Evolutionary conservation across 2,888 invertebrate species (phyloP).

Genomic region (Monochamus alternatus): DNA sequence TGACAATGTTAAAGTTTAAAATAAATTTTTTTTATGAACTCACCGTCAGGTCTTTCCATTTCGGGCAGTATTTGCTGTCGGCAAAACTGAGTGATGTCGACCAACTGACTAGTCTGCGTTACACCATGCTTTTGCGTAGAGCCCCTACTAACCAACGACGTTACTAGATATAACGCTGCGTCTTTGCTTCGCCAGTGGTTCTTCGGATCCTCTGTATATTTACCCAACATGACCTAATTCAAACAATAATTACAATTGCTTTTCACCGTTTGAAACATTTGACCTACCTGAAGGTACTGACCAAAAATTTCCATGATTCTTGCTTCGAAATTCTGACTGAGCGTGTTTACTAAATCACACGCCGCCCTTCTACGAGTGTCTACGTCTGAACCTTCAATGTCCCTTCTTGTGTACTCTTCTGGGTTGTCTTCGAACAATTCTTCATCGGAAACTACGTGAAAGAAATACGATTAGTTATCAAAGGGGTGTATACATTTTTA

Average conservation of each 20-base stretch:
- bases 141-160: constrained; percentile 93
- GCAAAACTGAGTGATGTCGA: constrained; percentile 92
- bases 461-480: not conserved
- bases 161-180: constrained; percentile 96
- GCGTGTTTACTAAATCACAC: constrained; percentile 95
- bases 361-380: constrained; percentile 97
- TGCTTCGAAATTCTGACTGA: constrained; percentile 90
- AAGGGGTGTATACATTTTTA: constrained; percentile 13
- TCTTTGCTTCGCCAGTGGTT: constrained; percentile 95
- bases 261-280: not conserved
- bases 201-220: constrained; percentile 83
- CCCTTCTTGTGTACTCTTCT: constrained; percentile 95
- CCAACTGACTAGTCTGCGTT: constrained; percentile 91
- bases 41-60: constrained; percentile 82
- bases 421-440: constrained; percentile 99
- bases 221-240: constrained; percentile 80
- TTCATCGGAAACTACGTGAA: constrained; percentile 85
- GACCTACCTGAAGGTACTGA: constrained; percentile 84
- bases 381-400: constrained; percentile 98
- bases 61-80: constrained; percentile 90
- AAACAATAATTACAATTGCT: not conserved
- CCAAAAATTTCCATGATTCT: constrained; percentile 92
- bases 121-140: constrained; percentile 92
- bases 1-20: not conserved
- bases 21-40: constrained; percentile 43